Evolutionary conservation across 2,888 invertebrate genomes (phyloP).

Genomic region (Noctua comes): DNA sequence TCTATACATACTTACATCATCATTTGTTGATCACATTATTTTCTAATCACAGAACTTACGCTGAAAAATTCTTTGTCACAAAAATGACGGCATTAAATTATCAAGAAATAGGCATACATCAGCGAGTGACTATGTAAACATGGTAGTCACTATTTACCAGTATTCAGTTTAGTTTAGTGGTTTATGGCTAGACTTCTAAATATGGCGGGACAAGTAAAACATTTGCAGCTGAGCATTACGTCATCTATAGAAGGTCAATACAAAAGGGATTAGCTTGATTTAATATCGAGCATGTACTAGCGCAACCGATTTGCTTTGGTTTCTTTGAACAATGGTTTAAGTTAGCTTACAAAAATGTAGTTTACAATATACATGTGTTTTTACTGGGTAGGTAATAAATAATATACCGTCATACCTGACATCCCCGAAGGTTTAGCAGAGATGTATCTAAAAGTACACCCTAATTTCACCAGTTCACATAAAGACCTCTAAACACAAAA

Average conservation of each 20-base stretch:
- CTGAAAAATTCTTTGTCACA: conserved; percentile 42
- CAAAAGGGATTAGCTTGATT: conserved; percentile 11
- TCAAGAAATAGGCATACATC: not conserved
- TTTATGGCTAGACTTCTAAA: conserved; percentile 28
- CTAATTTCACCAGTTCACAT: no score
- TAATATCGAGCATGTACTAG: conserved; percentile 3
- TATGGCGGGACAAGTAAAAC: conserved; percentile 20
- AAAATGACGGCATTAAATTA: conserved; percentile 44
- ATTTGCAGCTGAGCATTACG: conserved; percentile 30
- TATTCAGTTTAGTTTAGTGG: conserved; percentile 34
- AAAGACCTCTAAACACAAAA: no score
- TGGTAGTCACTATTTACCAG: conserved; percentile 36
- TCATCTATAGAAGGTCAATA: conserved; percentile 29
- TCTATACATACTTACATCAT: not conserved
- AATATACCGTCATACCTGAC: no score
- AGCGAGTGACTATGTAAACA: conserved; percentile 3
- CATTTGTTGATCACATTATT: not conserved
- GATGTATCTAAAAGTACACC: no score
- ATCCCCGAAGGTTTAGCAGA: no score
- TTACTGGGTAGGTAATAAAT: no score
- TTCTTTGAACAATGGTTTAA: not conserved
- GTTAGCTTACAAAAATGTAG: no score
- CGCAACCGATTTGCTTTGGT: not conserved
- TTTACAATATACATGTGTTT: no score
- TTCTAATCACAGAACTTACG: conserved; percentile 11